phyloP scores from a whole-genome alignment of 2,113 vertebrate genomes.

The Phyllostomus hastatus region DNA sequence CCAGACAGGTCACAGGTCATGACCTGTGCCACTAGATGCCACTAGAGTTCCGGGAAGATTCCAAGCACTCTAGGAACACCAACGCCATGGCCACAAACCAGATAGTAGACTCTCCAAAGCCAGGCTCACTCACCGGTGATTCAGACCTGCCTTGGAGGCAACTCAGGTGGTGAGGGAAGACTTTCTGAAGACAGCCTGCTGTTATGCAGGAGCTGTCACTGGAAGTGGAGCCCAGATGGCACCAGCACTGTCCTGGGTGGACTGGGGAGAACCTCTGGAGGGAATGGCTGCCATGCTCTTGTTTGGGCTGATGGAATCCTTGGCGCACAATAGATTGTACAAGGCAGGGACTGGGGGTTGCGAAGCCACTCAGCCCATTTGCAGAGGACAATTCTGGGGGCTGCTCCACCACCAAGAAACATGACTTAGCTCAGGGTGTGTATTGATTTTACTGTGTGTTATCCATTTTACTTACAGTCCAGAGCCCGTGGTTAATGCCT shows the following conservation, averaged over 20 bases:
- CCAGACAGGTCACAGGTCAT: constrained; percentile 83
- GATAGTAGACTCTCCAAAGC: constrained; percentile 87
- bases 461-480: not conserved
- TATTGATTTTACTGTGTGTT: not conserved
- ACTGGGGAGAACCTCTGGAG: not conserved
- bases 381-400: not conserved
- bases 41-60: constrained; percentile 72
- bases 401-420: not conserved
- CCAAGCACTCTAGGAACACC: constrained; percentile 84
- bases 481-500: not conserved
- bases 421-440: not conserved
- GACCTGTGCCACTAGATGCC: constrained; percentile 76
- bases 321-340: fast-evolving
- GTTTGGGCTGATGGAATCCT: not conserved
- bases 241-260: not conserved
- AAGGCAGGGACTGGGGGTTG: not conserved
- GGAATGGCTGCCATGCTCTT: not conserved
- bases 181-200: constrained; percentile 85
- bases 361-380: not conserved
- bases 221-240: constrained; percentile 87
- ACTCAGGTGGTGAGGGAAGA: constrained; percentile 86
- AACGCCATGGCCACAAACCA: constrained; percentile 83
- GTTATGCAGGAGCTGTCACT: constrained; percentile 90
- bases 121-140: constrained; percentile 91
- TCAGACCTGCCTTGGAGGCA: constrained; percentile 85